Conservation (phyloP, 53 echinoderm and acorn worm species). For the Luidia sarsii region DNA sequence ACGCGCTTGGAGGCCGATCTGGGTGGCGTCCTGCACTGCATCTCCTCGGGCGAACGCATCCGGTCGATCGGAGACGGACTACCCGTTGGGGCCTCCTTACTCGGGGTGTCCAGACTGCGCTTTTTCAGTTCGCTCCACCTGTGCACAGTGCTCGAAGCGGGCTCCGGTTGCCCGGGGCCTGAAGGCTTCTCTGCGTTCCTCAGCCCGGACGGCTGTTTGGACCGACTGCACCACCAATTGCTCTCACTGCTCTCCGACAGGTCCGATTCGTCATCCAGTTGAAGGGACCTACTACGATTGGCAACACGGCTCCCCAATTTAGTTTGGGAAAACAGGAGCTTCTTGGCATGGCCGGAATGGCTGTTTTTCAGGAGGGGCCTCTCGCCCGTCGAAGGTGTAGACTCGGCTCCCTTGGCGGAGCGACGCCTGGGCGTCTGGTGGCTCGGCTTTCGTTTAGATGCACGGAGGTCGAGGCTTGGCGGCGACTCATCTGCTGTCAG, state of each 20-base stretch:
- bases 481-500: slow-evolving; percentile 48
- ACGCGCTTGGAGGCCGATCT: background rate
- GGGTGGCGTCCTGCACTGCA: background rate
- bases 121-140: background rate
- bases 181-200: slow-evolving; percentile 9
- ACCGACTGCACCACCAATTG: background rate
- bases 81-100: background rate
- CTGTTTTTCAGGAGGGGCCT: background rate
- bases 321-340: too few species aligned
- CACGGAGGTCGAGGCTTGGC: background rate
- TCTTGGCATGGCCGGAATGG: background rate
- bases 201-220: background rate
- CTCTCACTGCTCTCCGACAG: too few species aligned
- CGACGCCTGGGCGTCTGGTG: background rate
- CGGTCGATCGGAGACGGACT: background rate
- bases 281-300: background rate
- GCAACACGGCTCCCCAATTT: too few species aligned
- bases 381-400: background rate
- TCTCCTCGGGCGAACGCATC: background rate
- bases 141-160: background rate
- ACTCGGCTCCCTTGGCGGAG: background rate
- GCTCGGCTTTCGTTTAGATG: too few species aligned
- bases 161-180: background rate
- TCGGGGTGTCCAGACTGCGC: background rate
- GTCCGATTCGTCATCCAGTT: too few species aligned